Evolutionary conservation across 2,888 invertebrate genomes (phyloP).

Genomic region (Poecilobothrus nobilitatus): DNA sequence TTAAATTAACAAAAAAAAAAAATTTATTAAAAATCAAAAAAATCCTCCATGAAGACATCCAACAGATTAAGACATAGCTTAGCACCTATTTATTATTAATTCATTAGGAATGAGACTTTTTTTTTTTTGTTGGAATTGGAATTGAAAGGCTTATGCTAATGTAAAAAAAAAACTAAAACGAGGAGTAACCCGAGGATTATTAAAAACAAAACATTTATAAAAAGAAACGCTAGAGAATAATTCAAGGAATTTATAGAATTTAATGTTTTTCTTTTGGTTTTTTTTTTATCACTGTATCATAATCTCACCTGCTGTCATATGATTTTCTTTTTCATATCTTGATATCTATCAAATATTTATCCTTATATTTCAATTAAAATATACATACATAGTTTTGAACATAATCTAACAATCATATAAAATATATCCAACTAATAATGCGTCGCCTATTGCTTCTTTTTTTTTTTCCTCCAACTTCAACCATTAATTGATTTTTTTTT

Average conservation of each 20-base stretch:
- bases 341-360: background rate
- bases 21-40: background rate
- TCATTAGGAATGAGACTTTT: background rate
- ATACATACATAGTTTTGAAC: background rate
- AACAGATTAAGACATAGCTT: background rate
- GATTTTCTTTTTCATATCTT: background rate
- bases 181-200: background rate
- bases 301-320: slow-evolving; percentile 4
- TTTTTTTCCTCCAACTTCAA: too few species aligned
- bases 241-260: background rate
- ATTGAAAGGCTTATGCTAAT: background rate
- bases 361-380: slow-evolving; percentile 2
- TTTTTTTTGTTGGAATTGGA: background rate
- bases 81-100: background rate
- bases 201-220: background rate
- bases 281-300: background rate
- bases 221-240: background rate
- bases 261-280: background rate
- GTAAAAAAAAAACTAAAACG: background rate
- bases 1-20: too few species aligned
- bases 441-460: too few species aligned
- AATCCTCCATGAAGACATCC: background rate
- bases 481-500: too few species aligned
- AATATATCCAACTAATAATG: too few species aligned
- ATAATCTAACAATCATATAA: too few species aligned